These are phyloP conservation scores for Sarcophaga carnaria DNA, from an alignment of 2,888 invertebrate species.

Conservation along the genomic window DNA sequence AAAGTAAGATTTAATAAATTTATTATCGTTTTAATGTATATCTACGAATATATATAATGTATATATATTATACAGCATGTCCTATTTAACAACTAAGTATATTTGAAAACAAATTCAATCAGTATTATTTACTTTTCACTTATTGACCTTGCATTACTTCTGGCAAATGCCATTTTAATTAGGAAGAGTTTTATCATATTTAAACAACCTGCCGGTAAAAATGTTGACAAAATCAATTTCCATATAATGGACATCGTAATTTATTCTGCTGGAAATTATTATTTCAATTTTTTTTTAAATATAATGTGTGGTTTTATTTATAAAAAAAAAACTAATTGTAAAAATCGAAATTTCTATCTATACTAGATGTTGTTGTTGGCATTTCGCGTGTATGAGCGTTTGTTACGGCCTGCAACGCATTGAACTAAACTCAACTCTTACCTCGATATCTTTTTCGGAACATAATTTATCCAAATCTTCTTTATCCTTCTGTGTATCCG, in stretches of 20 bases:
- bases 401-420: not conserved
- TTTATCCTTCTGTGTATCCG: conserved; percentile 79
- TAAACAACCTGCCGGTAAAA: too few relatives aligned
- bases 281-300: not conserved
- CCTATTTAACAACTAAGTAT: too few relatives aligned
- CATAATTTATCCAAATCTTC: conserved; percentile 84
- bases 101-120: too few relatives aligned
- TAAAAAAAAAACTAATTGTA: conserved; percentile 23
- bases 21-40: not conserved
- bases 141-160: not conserved
- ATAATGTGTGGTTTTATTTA: not conserved
- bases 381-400: conserved; percentile 14
- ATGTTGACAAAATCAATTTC: too few relatives aligned
- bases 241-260: too few relatives aligned
- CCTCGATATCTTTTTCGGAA: conserved; percentile 85
- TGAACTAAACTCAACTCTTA: conserved; percentile 76
- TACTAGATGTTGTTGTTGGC: conserved; percentile 41
- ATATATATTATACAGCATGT: not conserved
- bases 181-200: too few relatives aligned
- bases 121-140: not conserved
- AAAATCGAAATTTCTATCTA: conserved; percentile 66
- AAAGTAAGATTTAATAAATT: too few relatives aligned
- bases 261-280: too few relatives aligned
- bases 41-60: not conserved
- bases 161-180: not conserved